phyloP scores from a whole-genome alignment of 1,140 invertebrate species.

The Cyclargus thomasi region DNA sequence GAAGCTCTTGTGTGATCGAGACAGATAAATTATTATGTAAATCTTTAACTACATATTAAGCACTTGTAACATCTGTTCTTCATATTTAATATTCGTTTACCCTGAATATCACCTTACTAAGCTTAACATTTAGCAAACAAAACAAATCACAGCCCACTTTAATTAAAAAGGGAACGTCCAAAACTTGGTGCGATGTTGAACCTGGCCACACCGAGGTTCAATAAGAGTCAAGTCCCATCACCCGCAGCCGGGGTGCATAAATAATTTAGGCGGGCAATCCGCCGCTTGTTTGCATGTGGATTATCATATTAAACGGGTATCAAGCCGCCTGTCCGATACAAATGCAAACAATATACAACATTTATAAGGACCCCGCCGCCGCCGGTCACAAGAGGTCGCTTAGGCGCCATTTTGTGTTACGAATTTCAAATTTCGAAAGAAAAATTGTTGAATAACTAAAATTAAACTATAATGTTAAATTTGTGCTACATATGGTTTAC shows the following conservation, averaged over 20 bases:
- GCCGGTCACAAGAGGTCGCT: slow-evolving; percentile 31
- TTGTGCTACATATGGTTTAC: too few relatives aligned
- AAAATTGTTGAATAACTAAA: too few relatives aligned
- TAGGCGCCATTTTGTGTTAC: neutral
- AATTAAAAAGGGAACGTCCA: neutral
- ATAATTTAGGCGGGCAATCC: slow-evolving; percentile 69
- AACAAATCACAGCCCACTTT: neutral
- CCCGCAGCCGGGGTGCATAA: slow-evolving; percentile 62
- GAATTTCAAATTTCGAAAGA: neutral
- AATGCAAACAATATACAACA: slow-evolving; percentile 69
- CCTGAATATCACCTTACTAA: too few relatives aligned
- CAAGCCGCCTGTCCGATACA: slow-evolving; percentile 59
- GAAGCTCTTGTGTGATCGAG: too few relatives aligned
- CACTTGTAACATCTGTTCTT: too few relatives aligned
- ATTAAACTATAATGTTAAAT: too few relatives aligned
- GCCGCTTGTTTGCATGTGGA: slow-evolving; percentile 70
- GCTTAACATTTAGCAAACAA: too few relatives aligned
- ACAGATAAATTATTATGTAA: too few relatives aligned
- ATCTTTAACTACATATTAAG: too few relatives aligned
- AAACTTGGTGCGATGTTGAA: neutral
- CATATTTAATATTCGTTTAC: too few relatives aligned
- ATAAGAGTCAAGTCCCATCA: slow-evolving; percentile 61
- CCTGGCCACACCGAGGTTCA: slow-evolving; percentile 37
- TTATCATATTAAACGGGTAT: slow-evolving; percentile 74
- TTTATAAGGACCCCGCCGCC: slow-evolving; percentile 56